These are phyloP conservation scores for Pachypsylla venusta DNA, from an alignment of 1,140 invertebrate species.

Conservation along the genomic window DNA sequence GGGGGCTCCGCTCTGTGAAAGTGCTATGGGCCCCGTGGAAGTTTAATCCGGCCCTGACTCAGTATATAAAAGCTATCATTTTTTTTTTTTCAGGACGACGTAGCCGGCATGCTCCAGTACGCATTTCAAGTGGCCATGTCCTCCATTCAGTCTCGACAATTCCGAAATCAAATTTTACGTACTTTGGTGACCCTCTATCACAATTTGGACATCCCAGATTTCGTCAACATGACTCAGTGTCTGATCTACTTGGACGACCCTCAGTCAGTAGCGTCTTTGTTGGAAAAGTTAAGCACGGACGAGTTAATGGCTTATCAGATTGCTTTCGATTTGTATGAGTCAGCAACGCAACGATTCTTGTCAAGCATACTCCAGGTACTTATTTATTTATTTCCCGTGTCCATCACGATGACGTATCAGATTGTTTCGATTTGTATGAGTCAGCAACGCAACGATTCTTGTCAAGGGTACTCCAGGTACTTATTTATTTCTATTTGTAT, in stretches of 20 bases:
- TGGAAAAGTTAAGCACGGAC: conserved; percentile 70
- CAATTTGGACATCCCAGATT: conserved; percentile 74
- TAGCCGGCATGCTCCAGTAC: conserved; percentile 79
- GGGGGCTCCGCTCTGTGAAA: too few species aligned
- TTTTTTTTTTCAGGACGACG: conserved; percentile 50
- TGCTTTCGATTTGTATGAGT: conserved; percentile 97
- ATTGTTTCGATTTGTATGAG: conserved; percentile 98
- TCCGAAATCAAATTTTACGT: conserved; percentile 74
- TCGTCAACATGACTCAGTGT: conserved; percentile 93
- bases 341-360: conserved; percentile 94
- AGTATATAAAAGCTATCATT: too few species aligned
- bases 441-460: conserved; percentile 96
- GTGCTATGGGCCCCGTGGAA: too few species aligned
- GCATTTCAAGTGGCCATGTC: conserved; percentile 93
- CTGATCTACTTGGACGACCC: conserved; percentile 92
- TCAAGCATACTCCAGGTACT: conserved; percentile 67
- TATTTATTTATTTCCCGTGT: conserved; percentile 34
- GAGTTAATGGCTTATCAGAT: conserved; percentile 96
- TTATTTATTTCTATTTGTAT: too few species aligned
- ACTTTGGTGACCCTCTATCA: conserved; percentile 81
- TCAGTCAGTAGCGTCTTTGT: conserved; percentile 71
- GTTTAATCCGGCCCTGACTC: too few species aligned
- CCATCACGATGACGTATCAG: conserved; percentile 86
- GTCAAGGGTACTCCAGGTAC: conserved; percentile 65
- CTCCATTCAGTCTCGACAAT: conserved; percentile 81